Percentiles rank a stretch among this genome's conserved stretches.
Evolutionary conservation across 2,888 invertebrate species (phyloP).

Genomic region (Sarcophaga caerulescens): DNA sequence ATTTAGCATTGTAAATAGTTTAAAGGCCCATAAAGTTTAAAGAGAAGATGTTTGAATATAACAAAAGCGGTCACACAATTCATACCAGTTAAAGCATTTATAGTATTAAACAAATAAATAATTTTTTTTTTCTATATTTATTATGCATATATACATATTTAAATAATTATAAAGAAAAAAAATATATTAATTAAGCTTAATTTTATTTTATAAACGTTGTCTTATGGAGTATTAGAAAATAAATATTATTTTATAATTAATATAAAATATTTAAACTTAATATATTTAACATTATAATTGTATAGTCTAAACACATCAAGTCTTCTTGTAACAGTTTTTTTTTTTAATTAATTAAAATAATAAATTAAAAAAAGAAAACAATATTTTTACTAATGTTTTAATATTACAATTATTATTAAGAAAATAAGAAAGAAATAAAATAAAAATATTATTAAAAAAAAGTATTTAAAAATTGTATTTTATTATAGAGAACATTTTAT

Average conservation of each 20-base stretch:
- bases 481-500: no score
- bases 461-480: no score
- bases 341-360: no score
- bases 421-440: no score
- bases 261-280: not conserved
- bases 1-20: conserved; percentile 55
- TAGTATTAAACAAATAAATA: conserved; percentile 43
- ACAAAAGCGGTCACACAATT: conserved; percentile 53
- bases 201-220: not conserved
- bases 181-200: not conserved
- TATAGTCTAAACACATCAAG: not conserved
- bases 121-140: not conserved
- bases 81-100: conserved; percentile 68
- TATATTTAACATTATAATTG: conserved; percentile 7
- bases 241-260: conserved; percentile 3
- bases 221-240: not conserved
- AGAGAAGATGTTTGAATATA: conserved; percentile 8
- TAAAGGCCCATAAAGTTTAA: conserved; percentile 24
- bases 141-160: conserved; percentile 10
- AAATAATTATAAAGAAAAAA: not conserved
- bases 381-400: no score
- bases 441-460: no score
- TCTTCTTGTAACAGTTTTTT: no score
- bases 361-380: no score
- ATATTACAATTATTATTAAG: no score